Evolutionary conservation across 2,888 invertebrate genomes (phyloP).

Genomic region (Eurytoma adleriae): DNA sequence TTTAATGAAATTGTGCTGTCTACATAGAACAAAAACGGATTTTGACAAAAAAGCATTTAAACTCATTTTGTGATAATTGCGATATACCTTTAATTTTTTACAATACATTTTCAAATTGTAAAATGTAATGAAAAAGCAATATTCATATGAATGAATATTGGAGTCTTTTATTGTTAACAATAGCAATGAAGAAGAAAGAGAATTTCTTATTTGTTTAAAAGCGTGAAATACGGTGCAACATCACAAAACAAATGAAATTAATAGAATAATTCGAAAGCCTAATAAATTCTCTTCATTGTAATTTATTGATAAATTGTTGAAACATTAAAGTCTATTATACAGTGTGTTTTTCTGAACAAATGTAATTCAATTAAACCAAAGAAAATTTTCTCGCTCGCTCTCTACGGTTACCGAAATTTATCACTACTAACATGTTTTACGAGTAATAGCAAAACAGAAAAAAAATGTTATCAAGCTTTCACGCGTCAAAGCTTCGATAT

Average conservation of each 20-base stretch:
- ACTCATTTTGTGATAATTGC: no score
- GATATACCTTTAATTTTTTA: no score
- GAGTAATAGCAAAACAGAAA: neutral
- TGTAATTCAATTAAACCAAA: neutral
- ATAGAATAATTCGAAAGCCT: neutral
- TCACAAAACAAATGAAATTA: neutral
- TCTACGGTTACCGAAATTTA: neutral
- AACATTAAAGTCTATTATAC: no score
- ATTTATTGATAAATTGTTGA: neutral
- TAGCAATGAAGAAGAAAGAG: no score
- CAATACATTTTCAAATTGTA: no score
- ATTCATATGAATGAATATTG: no score
- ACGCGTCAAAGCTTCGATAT: neutral
- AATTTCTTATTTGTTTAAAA: no score
- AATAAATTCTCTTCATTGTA: neutral
- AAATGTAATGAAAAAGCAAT: no score
- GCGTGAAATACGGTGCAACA: no score
- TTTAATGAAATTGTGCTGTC: neutral
- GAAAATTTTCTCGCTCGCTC: neutral
- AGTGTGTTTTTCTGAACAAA: no score
- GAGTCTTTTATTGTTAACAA: no score
- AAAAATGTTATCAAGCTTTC: conserved; percentile 1
- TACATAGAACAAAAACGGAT: neutral
- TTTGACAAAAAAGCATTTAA: no score
- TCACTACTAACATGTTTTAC: neutral